Conservation (phyloP, 2,797 vertebrate species). For the Rousettus madagascariensis region DNA sequence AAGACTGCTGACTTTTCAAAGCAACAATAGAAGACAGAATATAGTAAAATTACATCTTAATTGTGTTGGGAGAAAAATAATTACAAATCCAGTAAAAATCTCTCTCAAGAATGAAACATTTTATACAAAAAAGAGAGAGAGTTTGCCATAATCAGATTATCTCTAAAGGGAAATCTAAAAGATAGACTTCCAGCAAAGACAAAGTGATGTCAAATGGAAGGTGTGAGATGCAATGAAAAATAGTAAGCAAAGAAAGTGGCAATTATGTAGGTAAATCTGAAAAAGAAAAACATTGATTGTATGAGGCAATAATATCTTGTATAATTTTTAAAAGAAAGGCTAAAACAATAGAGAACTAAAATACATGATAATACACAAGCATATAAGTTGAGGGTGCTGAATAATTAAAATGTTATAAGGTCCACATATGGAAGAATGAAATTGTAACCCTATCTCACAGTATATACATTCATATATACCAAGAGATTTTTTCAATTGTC, state of each 20-base stretch:
- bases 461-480: not conserved
- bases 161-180: not conserved
- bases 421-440: not conserved
- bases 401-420: not conserved
- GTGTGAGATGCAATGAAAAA: not conserved
- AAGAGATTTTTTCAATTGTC: not conserved
- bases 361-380: not conserved
- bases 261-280: not conserved
- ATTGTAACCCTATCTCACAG: not conserved
- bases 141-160: not conserved
- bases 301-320: not conserved
- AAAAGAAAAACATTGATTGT: not conserved
- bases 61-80: not conserved
- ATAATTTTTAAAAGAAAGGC: not conserved
- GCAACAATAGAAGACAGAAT: not conserved
- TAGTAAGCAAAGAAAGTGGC: not conserved
- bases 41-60: not conserved
- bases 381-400: not conserved
- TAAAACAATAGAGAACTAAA: slow-evolving; percentile 8
- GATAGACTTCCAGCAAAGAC: not conserved
- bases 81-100: not conserved
- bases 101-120: not conserved
- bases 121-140: not conserved
- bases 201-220: not conserved
- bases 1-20: not conserved